Evolutionary conservation across 2,113 vertebrate species (phyloP), one percentile per base, ranked within the genome.

Genomic region (Pyxicephalus adspersus): DNA sequence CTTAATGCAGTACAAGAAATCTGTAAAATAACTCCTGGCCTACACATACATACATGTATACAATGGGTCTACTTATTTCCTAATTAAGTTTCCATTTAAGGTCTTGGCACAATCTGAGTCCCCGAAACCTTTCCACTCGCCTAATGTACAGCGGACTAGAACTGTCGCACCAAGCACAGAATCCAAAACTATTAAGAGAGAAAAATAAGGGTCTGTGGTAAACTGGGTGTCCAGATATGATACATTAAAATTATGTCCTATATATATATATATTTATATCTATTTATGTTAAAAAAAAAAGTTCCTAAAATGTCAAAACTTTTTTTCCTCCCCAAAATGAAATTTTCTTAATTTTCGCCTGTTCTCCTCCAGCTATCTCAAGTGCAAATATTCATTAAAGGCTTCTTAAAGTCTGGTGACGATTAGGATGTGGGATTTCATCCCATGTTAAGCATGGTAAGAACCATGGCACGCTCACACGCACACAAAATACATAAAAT

Each of bases 161-260:
- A 92, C 90, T 89, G 90, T 90, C 92, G 89, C 91, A 90, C 93
- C 92, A 91, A 92, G 91, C 87, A 82, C 85, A 89, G 92, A 94
- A 87, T 87, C 86, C 88, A 94, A 13, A 45, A 45, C 34, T 38
- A 38, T 38, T n/a, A 1, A 45, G 7, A 45, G 15, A 13, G 11
- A 45, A 45, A 45, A 45, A 13, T 3, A 45, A 13, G 38, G 38
- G 1, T 13, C 38, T 45, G 15, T 45, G 38, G 8, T 38, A 31
- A 65, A 2, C 15, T 1, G 50, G 45, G 67, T 11, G 50, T 45
- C 25, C 67, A 28, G 54, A 70, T 70, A 1, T 8, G 22, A 68
- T 3, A 45, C 38, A 45, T 45, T 45, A 45, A 45, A 45, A 45
- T 45, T 0, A 15, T 45, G 34, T 38, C 34, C 1, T 45, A 45